Evolutionary conservation across 2,113 vertebrate species (phyloP).

Genomic region (Galeopterus variegatus): DNA sequence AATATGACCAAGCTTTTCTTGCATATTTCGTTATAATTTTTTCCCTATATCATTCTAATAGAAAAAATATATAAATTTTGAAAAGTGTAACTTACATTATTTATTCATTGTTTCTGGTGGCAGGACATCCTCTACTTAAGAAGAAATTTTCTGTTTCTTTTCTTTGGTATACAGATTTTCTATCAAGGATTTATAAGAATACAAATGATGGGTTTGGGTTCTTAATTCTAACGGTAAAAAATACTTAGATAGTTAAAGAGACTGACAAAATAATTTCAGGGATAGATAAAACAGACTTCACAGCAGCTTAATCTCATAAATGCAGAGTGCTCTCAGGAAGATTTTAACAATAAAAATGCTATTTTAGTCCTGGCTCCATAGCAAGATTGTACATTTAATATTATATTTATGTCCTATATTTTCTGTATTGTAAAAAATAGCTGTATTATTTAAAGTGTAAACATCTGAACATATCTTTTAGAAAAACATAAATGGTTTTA

Average conservation of each 20-base stretch:
- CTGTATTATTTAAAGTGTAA: constrained; percentile 55
- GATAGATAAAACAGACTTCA: constrained; percentile 73
- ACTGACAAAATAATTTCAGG: constrained; percentile 76
- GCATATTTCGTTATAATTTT: not conserved
- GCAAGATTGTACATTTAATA: constrained; percentile 60
- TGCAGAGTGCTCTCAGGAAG: constrained; percentile 68
- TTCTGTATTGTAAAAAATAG: constrained; percentile 59
- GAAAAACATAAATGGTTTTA: constrained; percentile 60
- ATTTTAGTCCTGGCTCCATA: constrained; percentile 53
- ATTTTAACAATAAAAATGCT: constrained; percentile 78
- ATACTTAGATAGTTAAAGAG: constrained; percentile 75
- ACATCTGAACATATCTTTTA: constrained; percentile 59
- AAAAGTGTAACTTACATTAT: not conserved
- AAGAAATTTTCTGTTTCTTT: constrained; percentile 51
- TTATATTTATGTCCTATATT: constrained; percentile 47
- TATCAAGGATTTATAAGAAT: constrained; percentile 73
- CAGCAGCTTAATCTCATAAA: constrained; percentile 77
- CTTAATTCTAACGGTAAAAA: constrained; percentile 77
- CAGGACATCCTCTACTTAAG: not conserved
- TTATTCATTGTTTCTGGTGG: not conserved
- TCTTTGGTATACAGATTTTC: constrained; percentile 61
- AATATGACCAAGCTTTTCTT: constrained; percentile 9
- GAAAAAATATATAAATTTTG: constrained; percentile 43
- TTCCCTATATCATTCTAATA: not conserved
- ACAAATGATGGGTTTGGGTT: constrained; percentile 62